Evolutionary conservation across 2,113 vertebrate species (phyloP), one percentile per base, ranked within the genome.

Genomic region (Rousettus leschenaultii): DNA sequence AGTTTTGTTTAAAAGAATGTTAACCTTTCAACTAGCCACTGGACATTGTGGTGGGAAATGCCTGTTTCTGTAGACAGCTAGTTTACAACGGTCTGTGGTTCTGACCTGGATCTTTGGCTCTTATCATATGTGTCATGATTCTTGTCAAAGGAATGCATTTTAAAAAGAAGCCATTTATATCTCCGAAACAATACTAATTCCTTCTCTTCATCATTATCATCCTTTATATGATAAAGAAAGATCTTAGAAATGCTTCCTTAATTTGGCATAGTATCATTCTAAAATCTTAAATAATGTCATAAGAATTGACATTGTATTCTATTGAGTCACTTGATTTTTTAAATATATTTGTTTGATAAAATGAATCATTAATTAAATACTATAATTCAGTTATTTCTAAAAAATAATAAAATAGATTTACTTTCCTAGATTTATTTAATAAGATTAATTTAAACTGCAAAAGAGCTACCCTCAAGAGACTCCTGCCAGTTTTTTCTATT

Each of bases 1-100:
- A 92, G 88, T 94, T 91, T 96, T 96, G 45, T 84, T 97, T 96
- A 97, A 97, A 97, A 94, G 65, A 38, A 86, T 93, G 77, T 93
- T 97, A 97, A 97, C 93, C 73, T 97, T 98, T 96, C 94, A 97
- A 92, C 84, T 92, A 96, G 95, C 75, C 89, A 87, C 38, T 95
- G 91, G 71, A 84, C 86, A 93, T 2, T 48, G 65, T 26, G 3
- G 15, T n/a, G 90, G 95, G 86, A 92, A 97, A 87, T 1, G 73
- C 33, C 59, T 28, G 40, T 48, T 91, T 91, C 68, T 16, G 30
- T 4, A 4, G 91, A 22, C 87, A 95, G 95, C 86, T 73, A 75
- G 13, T 83, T 91, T 92, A 96, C 40, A 95, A 48, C 9, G 57
- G 77, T 40, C 86, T 79, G 43, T 89, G 48, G 2, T 94, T 97